phyloP scores from a whole-genome alignment of 2,797 vertebrate genomes.

The Xenopus petersii region DNA sequence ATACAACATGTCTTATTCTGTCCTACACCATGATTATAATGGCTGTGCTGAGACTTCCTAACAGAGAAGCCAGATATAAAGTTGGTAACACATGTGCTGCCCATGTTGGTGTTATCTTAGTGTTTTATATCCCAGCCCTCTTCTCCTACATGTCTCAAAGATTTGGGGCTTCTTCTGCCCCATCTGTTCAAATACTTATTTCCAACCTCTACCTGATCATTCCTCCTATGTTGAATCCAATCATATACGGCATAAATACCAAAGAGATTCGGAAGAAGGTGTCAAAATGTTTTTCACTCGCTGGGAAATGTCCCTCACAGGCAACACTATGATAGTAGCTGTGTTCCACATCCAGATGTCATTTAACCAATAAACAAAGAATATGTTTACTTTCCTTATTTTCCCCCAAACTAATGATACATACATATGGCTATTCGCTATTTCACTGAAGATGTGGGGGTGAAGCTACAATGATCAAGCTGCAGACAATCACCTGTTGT shows the following conservation, averaged over 20 bases:
- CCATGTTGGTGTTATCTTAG: neutral
- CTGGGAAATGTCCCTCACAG: too few species aligned
- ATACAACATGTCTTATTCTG: neutral
- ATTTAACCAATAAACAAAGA: too few species aligned
- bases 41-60: constrained; percentile 5
- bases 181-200: neutral
- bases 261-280: neutral
- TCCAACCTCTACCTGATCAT: neutral
- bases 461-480: too few species aligned
- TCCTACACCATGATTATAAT: constrained; percentile 11
- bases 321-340: too few species aligned
- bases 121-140: constrained; percentile 43
- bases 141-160: constrained; percentile 2
- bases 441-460: too few species aligned
- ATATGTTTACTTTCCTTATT: too few species aligned
- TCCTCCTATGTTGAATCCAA: neutral
- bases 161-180: neutral
- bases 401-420: too few species aligned
- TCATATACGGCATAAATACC: neutral
- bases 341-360: too few species aligned
- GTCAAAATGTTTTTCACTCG: too few species aligned
- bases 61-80: constrained; percentile 2
- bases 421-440: too few species aligned
- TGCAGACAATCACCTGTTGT: too few species aligned
- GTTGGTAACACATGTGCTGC: constrained; percentile 12